A percentile compares a stretch with the other conserved stretches of the same genome.
Evolutionary conservation across 2,797 vertebrate genomes (phyloP).

Genomic region (Mus caroli): DNA sequence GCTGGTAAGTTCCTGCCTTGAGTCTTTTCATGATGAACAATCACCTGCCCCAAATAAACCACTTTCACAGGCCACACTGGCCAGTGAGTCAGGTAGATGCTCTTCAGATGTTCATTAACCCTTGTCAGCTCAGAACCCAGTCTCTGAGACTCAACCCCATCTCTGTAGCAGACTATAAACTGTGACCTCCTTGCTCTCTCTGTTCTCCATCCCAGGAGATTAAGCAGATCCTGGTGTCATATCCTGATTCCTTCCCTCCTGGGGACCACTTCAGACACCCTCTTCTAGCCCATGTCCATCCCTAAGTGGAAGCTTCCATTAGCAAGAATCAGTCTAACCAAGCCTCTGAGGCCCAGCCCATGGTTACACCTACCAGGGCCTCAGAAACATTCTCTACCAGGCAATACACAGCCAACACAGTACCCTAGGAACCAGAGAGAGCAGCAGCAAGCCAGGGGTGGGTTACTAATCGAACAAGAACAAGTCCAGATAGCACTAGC

Average conservation of each 20-base stretch:
- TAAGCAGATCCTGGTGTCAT: neutral
- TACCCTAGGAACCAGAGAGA: neutral
- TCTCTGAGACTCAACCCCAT: neutral
- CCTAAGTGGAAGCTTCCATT: neutral
- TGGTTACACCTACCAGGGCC: no score
- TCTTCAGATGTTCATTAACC: neutral
- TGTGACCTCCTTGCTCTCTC: neutral
- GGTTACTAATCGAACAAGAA: neutral
- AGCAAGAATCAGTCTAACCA: neutral
- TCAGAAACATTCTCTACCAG: neutral
- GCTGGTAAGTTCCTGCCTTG: neutral
- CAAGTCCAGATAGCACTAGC: neutral
- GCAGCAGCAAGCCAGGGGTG: neutral
- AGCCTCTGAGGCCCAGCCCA: accelerated
- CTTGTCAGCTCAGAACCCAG: neutral
- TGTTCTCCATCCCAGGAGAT: neutral
- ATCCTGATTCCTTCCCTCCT: neutral
- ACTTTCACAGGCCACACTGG: neutral
- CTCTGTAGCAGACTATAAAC: neutral
- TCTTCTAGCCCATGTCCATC: neutral
- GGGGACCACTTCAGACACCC: neutral
- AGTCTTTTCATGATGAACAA: neutral
- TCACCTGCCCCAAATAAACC: neutral
- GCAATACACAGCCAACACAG: no score
- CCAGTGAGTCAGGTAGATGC: neutral